Evolutionary conservation across 1,140 invertebrate species (phyloP).

Genomic region (Drosophila pallidifrons): DNA sequence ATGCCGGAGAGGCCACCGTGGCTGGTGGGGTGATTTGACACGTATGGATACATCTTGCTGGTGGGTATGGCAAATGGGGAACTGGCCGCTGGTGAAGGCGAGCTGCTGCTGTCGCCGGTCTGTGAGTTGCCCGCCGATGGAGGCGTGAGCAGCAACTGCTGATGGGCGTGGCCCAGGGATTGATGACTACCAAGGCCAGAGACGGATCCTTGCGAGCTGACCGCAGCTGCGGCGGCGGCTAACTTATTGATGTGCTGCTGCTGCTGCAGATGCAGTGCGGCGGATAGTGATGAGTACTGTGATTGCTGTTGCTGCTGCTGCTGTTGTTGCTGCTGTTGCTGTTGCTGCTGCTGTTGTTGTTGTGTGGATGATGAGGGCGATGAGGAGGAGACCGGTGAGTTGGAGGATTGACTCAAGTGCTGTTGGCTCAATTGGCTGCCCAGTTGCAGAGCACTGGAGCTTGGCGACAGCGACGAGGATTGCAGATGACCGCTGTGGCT

Average conservation of each 20-base stretch:
- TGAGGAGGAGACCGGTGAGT: slow-evolving; percentile 81
- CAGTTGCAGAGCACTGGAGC: slow-evolving; percentile 58
- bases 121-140: slow-evolving; percentile 83
- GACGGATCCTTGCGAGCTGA: slow-evolving; percentile 60
- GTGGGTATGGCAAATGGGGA: slow-evolving; percentile 85
- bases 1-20: slow-evolving; percentile 85
- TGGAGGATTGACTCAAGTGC: slow-evolving; percentile 76
- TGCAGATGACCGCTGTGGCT: slow-evolving; percentile 84
- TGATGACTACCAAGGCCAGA: slow-evolving; percentile 44
- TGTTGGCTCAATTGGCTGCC: slow-evolving; percentile 56
- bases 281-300: slow-evolving; percentile 78
- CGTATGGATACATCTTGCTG: slow-evolving; percentile 90
- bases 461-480: slow-evolving; percentile 68
- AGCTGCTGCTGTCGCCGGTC: slow-evolving; percentile 85
- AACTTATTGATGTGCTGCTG: slow-evolving; percentile 80
- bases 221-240: slow-evolving; percentile 73
- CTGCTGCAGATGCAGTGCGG: slow-evolving; percentile 79
- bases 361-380: slow-evolving; percentile 71
- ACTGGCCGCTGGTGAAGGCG: slow-evolving; percentile 87
- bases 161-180: slow-evolving; percentile 85
- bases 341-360: slow-evolving; percentile 67
- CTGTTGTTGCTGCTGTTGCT: slow-evolving; percentile 58
- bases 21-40: slow-evolving; percentile 87
- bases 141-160: slow-evolving; percentile 78
- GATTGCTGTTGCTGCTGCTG: slow-evolving; percentile 67